These are phyloP conservation scores for Tachina grossa DNA, from an alignment of 2,888 invertebrate species.

Conservation along the genomic window DNA sequence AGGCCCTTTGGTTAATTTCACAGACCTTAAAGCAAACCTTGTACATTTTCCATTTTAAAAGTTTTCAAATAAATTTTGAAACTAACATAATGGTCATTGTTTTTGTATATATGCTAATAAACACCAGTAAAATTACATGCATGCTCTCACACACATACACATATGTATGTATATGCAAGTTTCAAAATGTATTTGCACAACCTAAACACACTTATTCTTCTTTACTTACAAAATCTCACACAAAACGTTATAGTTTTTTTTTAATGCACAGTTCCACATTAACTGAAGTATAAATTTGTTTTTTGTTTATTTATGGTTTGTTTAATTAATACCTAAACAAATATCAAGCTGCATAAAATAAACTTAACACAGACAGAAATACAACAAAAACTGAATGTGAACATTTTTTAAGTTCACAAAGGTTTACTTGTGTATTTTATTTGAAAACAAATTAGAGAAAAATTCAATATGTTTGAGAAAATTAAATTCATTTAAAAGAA, in stretches of 20 bases:
- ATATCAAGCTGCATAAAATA: conserved; percentile 51
- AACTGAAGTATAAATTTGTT: conserved; percentile 57
- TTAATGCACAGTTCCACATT: conserved; percentile 18
- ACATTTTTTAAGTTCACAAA: conserved; percentile 38
- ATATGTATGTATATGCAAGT: background rate
- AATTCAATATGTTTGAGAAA: conserved; percentile 35
- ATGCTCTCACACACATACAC: background rate
- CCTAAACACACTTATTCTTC: background rate
- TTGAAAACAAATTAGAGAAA: conserved; percentile 40
- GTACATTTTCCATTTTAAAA: background rate
- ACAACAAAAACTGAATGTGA: conserved; percentile 21
- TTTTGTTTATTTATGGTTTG: conserved; percentile 66
- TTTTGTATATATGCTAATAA: conserved; percentile 32
- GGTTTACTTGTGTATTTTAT: background rate
- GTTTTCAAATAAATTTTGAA: background rate
- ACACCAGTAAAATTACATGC: conserved; percentile 2
- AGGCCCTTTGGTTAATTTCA: background rate
- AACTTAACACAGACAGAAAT: conserved; percentile 8
- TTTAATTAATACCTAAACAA: conserved; percentile 68
- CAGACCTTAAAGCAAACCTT: background rate
- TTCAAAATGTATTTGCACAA: background rate
- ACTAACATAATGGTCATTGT: conserved; percentile 48
- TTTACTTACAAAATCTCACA: conserved; percentile 27
- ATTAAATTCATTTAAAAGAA: conserved; percentile 43
- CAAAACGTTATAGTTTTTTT: background rate